Evolutionary conservation across 2,888 invertebrate species (phyloP).

Genomic region (Trachelus iudaicus): DNA sequence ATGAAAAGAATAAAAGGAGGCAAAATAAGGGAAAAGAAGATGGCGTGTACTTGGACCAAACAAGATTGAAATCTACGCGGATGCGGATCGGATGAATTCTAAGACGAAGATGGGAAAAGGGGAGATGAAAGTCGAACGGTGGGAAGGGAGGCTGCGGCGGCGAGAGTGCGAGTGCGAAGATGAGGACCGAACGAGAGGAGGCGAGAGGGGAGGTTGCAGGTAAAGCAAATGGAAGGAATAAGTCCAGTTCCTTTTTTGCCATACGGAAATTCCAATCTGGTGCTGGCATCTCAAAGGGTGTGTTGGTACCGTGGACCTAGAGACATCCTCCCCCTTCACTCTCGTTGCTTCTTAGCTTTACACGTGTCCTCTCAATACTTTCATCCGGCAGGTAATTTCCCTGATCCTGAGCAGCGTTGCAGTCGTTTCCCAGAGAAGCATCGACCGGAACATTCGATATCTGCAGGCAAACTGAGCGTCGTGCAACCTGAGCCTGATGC

Average conservation of each 20-base stretch:
- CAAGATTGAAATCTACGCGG: slow-evolving; percentile 56
- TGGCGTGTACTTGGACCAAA: slow-evolving; percentile 46
- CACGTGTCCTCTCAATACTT: too few species aligned
- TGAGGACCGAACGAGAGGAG: slow-evolving; percentile 15
- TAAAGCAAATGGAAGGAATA: slow-evolving; percentile 49
- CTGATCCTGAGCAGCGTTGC: too few species aligned
- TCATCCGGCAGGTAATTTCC: too few species aligned
- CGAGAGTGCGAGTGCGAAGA: slow-evolving; percentile 12
- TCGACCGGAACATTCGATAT: too few species aligned
- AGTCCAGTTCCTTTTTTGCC: slow-evolving; percentile 43
- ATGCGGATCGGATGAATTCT: slow-evolving; percentile 49
- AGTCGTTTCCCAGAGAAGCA: too few species aligned
- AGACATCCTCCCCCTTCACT: slow-evolving; percentile 7
- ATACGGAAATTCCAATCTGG: slow-evolving; percentile 61
- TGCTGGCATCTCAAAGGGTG: slow-evolving; percentile 42
- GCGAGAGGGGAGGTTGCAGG: slow-evolving; percentile 11
- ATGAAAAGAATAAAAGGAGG: slow-evolving; percentile 10
- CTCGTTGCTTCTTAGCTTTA: not conserved
- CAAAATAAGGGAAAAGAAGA: too few species aligned
- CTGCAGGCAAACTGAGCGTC: too few species aligned
- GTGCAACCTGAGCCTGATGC: too few species aligned
- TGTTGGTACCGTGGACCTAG: slow-evolving; percentile 8
- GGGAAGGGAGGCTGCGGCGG: not conserved
- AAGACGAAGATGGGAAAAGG: slow-evolving; percentile 41
- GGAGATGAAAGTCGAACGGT: slow-evolving; percentile 40